These are phyloP conservation scores for Trochalopteron elliotii DNA, from an alignment of 2,113 vertebrate genomes.

Conservation along the genomic window DNA sequence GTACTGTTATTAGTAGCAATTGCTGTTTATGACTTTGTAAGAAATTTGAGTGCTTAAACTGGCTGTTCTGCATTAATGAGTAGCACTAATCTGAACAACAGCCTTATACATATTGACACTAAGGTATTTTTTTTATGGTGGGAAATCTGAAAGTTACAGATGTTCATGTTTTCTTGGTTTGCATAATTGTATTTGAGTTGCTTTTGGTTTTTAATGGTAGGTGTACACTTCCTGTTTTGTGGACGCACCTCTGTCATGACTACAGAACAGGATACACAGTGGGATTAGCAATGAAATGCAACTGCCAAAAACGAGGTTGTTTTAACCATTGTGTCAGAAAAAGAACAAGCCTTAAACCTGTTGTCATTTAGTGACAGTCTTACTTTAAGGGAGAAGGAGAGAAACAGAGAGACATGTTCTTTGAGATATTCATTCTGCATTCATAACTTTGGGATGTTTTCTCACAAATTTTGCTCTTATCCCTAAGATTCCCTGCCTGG, in stretches of 20 bases:
- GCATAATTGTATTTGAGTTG: background rate
- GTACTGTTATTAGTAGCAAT: background rate
- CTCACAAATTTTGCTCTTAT: background rate
- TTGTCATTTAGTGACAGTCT: background rate
- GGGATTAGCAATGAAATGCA: background rate
- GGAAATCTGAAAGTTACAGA: background rate
- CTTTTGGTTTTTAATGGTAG: background rate
- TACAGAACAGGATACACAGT: background rate
- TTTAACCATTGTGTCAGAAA: background rate
- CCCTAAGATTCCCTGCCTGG: background rate
- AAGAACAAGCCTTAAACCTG: background rate
- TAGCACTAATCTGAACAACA: background rate
- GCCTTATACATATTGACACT: background rate
- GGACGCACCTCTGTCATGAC: accelerated
- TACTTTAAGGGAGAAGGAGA: background rate
- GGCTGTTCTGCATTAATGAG: slow-evolving; percentile 22
- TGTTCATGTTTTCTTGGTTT: background rate
- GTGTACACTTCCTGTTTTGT: background rate
- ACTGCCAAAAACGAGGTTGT: background rate
- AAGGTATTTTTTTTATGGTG: background rate
- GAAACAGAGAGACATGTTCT: background rate
- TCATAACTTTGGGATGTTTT: background rate
- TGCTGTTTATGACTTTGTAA: slow-evolving; percentile 6
- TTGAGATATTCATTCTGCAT: background rate
- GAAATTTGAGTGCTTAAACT: slow-evolving; percentile 29